Evolutionary conservation across 2,113 vertebrate species (phyloP).

Genomic region (Macaca mulatta): DNA sequence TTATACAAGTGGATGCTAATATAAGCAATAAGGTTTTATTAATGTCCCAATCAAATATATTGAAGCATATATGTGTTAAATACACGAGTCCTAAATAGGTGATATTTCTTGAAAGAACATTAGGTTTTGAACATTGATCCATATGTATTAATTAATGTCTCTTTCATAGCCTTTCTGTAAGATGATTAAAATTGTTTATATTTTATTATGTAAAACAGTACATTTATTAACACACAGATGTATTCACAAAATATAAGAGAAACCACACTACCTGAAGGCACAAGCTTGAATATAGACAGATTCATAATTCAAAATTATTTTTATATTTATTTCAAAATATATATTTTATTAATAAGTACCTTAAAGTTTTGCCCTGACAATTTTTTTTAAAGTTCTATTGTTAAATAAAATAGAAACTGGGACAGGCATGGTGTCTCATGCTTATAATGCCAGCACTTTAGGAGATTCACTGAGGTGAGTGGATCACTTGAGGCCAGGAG

Average conservation of each 20-base stretch:
- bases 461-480: too few relatives aligned
- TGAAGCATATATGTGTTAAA: conserved; percentile 77
- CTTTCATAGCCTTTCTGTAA: conserved; percentile 69
- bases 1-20: conserved; percentile 76
- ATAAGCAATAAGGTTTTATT: conserved; percentile 79
- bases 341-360: conserved; percentile 1
- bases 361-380: not conserved
- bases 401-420: not conserved
- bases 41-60: conserved; percentile 78
- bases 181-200: conserved; percentile 75
- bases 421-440: too few relatives aligned
- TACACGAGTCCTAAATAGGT: conserved; percentile 71
- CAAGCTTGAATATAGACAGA: conserved; percentile 10
- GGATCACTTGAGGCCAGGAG: too few relatives aligned
- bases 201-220: conserved; percentile 63
- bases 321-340: conserved; percentile 38
- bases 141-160: conserved; percentile 81
- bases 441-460: too few relatives aligned
- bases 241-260: conserved; percentile 32
- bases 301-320: conserved; percentile 20
- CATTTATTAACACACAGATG: conserved; percentile 56
- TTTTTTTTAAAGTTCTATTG: not conserved
- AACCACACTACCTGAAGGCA: conserved; percentile 1
- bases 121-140: conserved; percentile 82
- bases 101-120: conserved; percentile 79